phyloP scores from a whole-genome alignment of 2,888 invertebrate species.

The Allacma fusca region DNA sequence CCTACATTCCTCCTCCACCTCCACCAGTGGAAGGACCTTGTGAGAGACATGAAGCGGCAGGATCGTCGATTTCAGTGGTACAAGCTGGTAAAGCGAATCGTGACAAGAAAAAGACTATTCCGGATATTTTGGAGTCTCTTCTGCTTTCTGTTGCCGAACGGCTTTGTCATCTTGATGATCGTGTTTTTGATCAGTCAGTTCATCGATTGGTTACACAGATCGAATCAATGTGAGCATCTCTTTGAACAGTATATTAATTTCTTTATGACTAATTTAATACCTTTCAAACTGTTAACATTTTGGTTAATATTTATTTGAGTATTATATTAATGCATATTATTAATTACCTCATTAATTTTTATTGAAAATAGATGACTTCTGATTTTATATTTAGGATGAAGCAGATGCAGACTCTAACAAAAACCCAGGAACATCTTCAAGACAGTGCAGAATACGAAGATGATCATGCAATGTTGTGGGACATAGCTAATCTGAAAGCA shows the following conservation, averaged over 20 bases:
- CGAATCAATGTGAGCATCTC: slow-evolving; percentile 59
- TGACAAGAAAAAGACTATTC: neutral
- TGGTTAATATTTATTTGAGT: too few species aligned
- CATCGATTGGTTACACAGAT: slow-evolving; percentile 60
- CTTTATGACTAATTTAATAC: too few species aligned
- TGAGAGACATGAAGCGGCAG: slow-evolving; percentile 4
- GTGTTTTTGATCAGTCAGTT: slow-evolving; percentile 60
- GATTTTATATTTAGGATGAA: too few species aligned
- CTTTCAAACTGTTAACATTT: too few species aligned
- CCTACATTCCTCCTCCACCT: slow-evolving; percentile 42
- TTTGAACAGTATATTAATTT: neutral
- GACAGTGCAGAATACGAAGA: slow-evolving; percentile 31
- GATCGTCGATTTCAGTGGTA: slow-evolving; percentile 11
- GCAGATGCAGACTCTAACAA: slow-evolving; percentile 39
- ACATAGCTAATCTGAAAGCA: slow-evolving; percentile 55
- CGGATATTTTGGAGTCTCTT: slow-evolving; percentile 53
- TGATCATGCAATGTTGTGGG: slow-evolving; percentile 52
- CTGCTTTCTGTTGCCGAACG: slow-evolving; percentile 61
- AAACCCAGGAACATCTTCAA: slow-evolving; percentile 15
- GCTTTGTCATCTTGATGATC: slow-evolving; percentile 61
- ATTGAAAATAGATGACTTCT: too few species aligned
- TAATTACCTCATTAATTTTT: too few species aligned
- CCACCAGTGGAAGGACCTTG: slow-evolving; percentile 21
- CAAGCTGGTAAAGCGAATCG: neutral
- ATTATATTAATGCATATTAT: too few species aligned